A percentile compares a stretch with the other conserved stretches of the same genome.
Conservation (phyloP, 2,888 invertebrate species). For the Cheilosia vulpina region DNA sequence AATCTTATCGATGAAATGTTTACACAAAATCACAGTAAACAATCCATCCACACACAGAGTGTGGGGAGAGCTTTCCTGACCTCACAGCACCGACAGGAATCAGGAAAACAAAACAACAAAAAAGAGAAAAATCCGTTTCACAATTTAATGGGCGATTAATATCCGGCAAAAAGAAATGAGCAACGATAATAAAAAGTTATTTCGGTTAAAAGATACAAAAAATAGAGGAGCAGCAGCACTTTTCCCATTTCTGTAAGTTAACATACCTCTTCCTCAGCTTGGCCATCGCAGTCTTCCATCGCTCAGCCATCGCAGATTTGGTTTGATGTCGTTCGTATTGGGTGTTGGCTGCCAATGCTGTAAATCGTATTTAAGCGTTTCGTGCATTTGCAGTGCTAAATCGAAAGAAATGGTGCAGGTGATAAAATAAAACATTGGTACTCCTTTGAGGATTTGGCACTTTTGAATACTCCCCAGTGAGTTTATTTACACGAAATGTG, state of each 20-base stretch:
- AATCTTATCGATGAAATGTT: slow-evolving; percentile 51
- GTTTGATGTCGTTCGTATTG: slow-evolving; percentile 3
- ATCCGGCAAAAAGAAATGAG: slow-evolving; percentile 10
- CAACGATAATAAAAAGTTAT: slow-evolving; percentile 72
- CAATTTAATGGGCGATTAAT: slow-evolving; percentile 37
- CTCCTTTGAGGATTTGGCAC: slow-evolving; percentile 42
- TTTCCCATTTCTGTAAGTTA: slow-evolving; percentile 2
- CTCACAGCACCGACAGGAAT: slow-evolving; percentile 8
- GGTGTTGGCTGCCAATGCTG: slow-evolving; percentile 11
- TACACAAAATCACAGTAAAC: slow-evolving; percentile 44
- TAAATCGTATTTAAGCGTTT: slow-evolving; percentile 62
- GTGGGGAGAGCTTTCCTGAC: slow-evolving; percentile 26
- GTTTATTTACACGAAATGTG: slow-evolving; percentile 31
- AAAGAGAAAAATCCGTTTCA: slow-evolving; percentile 25
- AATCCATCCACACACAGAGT: slow-evolving; percentile 14
- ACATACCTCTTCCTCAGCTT: slow-evolving; percentile 78
- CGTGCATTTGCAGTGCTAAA: slow-evolving; percentile 59
- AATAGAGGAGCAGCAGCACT: slow-evolving; percentile 8
- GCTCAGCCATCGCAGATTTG: slow-evolving; percentile 77
- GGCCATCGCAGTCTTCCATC: slow-evolving; percentile 78
- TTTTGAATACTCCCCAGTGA: slow-evolving; percentile 50
- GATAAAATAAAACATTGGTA: slow-evolving; percentile 33
- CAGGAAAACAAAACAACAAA: neutral
- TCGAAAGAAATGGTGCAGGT: slow-evolving; percentile 51
- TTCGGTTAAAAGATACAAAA: slow-evolving; percentile 42